Conservation (phyloP, 2,888 invertebrate genomes). For the Cephus rjabovi region DNA sequence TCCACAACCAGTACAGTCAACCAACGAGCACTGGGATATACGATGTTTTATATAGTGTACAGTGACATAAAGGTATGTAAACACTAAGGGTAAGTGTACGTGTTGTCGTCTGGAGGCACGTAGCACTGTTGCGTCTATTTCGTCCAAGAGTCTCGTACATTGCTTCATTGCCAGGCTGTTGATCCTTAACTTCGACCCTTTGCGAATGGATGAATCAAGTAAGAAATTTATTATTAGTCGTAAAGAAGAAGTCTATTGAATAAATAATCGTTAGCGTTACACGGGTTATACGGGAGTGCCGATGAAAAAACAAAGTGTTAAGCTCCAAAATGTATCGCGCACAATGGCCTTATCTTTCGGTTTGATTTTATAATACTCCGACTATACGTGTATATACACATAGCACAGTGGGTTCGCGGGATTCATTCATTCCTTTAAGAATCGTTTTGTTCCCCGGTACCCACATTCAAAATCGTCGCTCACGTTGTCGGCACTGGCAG, state of each 20-base stretch:
- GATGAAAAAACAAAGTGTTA: not conserved
- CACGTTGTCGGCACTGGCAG: not conserved
- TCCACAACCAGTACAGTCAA: not conserved
- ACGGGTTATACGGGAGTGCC: too few species aligned
- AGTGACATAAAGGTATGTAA: constrained; percentile 39
- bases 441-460: constrained; percentile 30
- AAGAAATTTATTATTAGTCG: not conserved
- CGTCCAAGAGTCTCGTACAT: constrained; percentile 21
- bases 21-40: not conserved
- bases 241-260: not conserved
- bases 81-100: constrained; percentile 20
- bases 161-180: not conserved
- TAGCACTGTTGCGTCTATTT: constrained; percentile 60
- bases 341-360: not conserved
- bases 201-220: not conserved
- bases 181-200: not conserved
- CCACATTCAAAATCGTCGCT: constrained; percentile 10
- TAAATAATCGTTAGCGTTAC: not conserved
- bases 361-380: not conserved
- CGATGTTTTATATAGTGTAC: constrained; percentile 24
- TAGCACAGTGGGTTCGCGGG: not conserved
- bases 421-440: constrained; percentile 41
- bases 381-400: too few species aligned
- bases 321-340: not conserved
- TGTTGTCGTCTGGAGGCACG: constrained; percentile 58